Percentiles rank a stretch among this genome's conserved stretches.
These are phyloP conservation scores for Macaria notata DNA, from an alignment of 2,888 invertebrate genomes.

Conservation along the genomic window DNA sequence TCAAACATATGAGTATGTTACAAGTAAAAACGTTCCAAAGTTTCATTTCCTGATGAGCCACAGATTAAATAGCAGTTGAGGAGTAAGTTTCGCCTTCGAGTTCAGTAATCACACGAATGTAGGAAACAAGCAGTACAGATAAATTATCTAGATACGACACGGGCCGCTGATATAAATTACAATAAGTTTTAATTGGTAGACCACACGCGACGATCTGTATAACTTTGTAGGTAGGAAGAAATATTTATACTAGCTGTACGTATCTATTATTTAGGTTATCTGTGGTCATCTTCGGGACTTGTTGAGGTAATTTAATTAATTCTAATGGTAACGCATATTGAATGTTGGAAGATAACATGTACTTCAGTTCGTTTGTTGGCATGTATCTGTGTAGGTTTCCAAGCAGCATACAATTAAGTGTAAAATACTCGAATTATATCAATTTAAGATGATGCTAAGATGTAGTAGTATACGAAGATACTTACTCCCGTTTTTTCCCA, in stretches of 20 bases:
- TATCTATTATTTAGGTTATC: constrained; percentile 16
- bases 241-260: constrained; percentile 31
- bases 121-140: constrained; percentile 46
- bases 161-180: constrained; percentile 56
- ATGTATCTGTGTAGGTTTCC: too few species aligned
- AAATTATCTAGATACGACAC: constrained; percentile 49
- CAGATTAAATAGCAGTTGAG: too few species aligned
- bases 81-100: constrained; percentile 15
- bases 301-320: background rate
- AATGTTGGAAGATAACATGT: background rate
- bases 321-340: background rate
- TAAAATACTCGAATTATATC: too few species aligned
- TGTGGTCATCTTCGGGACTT: constrained; percentile 1
- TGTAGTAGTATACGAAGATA: too few species aligned
- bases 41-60: too few species aligned
- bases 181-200: constrained; percentile 67
- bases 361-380: too few species aligned
- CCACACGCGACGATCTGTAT: constrained; percentile 62
- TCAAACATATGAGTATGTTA: too few species aligned
- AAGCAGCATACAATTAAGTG: too few species aligned
- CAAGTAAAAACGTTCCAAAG: too few species aligned
- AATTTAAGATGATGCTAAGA: too few species aligned
- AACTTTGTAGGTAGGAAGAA: constrained; percentile 25
- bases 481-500: too few species aligned
- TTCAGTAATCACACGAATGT: constrained; percentile 46